Base-by-base conservation (phyloP, 2,888 invertebrate species). In the Melieria crassipennis region DNA sequence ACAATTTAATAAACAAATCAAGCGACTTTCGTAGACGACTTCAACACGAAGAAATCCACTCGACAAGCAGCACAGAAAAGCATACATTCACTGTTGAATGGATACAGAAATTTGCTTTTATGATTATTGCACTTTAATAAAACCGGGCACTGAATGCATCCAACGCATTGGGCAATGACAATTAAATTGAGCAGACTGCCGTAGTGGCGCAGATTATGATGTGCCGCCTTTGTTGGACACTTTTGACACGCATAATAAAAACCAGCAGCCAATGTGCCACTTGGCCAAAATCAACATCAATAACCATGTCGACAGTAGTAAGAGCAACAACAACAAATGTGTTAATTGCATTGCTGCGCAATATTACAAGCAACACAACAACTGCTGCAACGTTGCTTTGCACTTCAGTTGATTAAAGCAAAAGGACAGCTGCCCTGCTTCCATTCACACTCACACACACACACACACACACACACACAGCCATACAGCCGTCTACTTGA, bases 171-270 rank as follows among this genome's bases (percentile, higher is more conserved):
- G 7, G 42, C 58, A 73, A 77, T 75, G 61, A 43, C 76, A 73
- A 66, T 75, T 60, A 67, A 75, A 72, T 75, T 74, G 69, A 58
- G 42, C 57, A 52, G 57, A 45, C 57, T 65, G 50, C 57, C 50
- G 7, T 52, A 62, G 58, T 64, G 65, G 52, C 57, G 50, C 4
- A 68, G 65, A 60, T 69, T 64, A 72, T 69, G 68, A 69, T 69
- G 69, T 65, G 56, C 73, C 67, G 72, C 46, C 75, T 45, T 72
- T 76, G 76, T 48, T n/a, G 45, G 42, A 5, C 52, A 55, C 71
- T 75, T 80, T 81, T 61, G 79, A 72, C 64, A 78, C 71, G 82
- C 78, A 62, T 73, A 76, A 81, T 82, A 81, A 82, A 81, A 80
- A 60, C 43, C 42, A 56, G 70, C 13, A 74, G 58, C 42, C 16